Conservation (phyloP, 2,797 vertebrate species). For the Urocyon cinereoargenteus region DNA sequence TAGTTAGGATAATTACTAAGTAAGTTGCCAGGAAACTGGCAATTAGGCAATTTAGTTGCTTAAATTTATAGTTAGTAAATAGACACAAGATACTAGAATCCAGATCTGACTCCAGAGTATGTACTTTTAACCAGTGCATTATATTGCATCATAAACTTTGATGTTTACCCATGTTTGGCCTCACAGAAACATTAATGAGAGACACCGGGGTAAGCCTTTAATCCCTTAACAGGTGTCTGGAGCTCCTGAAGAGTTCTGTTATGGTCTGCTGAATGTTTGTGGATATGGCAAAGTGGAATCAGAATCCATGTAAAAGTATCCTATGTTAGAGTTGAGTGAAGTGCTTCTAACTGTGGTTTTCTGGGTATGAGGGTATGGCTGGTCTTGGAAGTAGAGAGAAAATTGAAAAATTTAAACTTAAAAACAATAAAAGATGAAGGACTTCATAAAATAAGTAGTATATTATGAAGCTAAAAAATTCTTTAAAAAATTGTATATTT, state of each 20-base stretch:
- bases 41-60: background rate
- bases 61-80: conserved; percentile 11
- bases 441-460: background rate
- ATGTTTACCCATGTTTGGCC: background rate
- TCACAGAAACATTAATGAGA: background rate
- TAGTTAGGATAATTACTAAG: background rate
- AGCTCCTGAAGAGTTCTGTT: background rate
- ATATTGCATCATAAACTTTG: background rate
- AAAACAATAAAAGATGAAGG: background rate
- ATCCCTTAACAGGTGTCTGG: background rate
- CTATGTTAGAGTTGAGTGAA: background rate
- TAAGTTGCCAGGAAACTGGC: background rate
- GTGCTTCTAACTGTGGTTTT: background rate
- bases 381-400: background rate
- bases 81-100: background rate
- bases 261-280: background rate
- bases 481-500: background rate
- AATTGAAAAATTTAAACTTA: background rate
- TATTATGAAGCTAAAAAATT: background rate
- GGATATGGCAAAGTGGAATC: background rate
- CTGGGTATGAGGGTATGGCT: background rate
- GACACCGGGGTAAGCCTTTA: background rate
- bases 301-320: background rate
- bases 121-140: background rate
- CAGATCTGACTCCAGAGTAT: background rate